phyloP scores from a whole-genome alignment of 1,140 invertebrate genomes.

The Popillia japonica region DNA sequence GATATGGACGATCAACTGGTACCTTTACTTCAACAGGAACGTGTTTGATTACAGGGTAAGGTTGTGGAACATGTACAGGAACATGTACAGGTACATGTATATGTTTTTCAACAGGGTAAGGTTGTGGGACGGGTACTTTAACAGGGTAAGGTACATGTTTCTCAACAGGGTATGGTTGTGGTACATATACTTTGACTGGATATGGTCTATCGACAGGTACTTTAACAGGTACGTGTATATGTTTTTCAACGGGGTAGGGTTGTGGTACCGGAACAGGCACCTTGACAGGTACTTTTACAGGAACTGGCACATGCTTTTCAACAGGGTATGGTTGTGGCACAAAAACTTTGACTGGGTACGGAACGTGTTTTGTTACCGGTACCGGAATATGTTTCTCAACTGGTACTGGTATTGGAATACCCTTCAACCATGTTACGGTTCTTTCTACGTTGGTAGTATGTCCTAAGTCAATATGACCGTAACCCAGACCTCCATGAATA shows the following conservation, averaged over 20 bases:
- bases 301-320: conserved; percentile 66
- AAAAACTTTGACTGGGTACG: conserved; percentile 65
- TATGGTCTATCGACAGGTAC: conserved; percentile 68
- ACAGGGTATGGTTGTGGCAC: conserved; percentile 74
- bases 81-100: conserved; percentile 70
- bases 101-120: conserved; percentile 75
- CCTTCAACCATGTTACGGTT: conserved; percentile 76
- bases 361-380: conserved; percentile 64
- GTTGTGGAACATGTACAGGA: conserved; percentile 69
- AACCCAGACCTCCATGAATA: conserved; percentile 50
- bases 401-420: conserved; percentile 70
- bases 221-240: conserved; percentile 67
- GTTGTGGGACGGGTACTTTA: conserved; percentile 75
- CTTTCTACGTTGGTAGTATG: conserved; percentile 68
- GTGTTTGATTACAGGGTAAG: conserved; percentile 72
- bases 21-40: conserved; percentile 72
- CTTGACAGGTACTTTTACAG: conserved; percentile 68
- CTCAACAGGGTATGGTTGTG: conserved; percentile 73
- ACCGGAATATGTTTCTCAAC: conserved; percentile 73
- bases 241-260: conserved; percentile 67
- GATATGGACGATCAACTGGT: conserved; percentile 66
- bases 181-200: conserved; percentile 72
- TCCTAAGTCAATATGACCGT: conserved; percentile 54
- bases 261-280: conserved; percentile 69
- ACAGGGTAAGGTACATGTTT: conserved; percentile 72